phyloP scores from a whole-genome alignment of 2,888 invertebrate genomes.

The Ferrisia virgata region DNA sequence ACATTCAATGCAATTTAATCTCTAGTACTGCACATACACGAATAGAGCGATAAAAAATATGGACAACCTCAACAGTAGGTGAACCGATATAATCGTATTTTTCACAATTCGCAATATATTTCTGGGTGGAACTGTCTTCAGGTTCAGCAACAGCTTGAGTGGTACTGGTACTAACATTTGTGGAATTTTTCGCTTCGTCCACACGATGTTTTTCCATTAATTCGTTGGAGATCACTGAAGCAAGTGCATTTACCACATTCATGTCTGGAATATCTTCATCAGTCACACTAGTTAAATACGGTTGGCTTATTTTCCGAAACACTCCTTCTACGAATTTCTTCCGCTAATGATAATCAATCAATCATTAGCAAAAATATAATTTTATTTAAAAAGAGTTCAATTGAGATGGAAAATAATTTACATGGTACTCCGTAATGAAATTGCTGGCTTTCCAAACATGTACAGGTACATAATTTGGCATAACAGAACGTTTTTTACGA shows the following conservation, averaged over 20 bases:
- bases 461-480: conserved; percentile 44
- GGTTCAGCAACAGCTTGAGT: not conserved
- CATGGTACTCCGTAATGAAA: conserved; percentile 50
- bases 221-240: conserved; percentile 30
- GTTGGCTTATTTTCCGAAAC: conserved; percentile 39
- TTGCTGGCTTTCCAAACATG: conserved; percentile 50
- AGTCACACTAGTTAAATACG: conserved; percentile 37
- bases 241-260: conserved; percentile 34
- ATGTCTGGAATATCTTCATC: conserved; percentile 42
- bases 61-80: conserved; percentile 40
- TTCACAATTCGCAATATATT: conserved; percentile 39
- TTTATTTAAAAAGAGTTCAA: too few relatives aligned
- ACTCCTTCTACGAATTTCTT: conserved; percentile 40
- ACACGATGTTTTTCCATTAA: conserved; percentile 12
- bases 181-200: conserved; percentile 5
- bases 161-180: not conserved
- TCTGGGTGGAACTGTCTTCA: conserved; percentile 4
- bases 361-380: not conserved
- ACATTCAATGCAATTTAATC: not conserved
- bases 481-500: not conserved
- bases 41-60: not conserved
- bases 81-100: conserved; percentile 41
- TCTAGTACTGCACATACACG: not conserved
- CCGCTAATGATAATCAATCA: conserved; percentile 7
- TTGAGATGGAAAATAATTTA: conserved; percentile 44